Conservation (phyloP, 2,113 vertebrate species). For the Anhinga rufa region DNA sequence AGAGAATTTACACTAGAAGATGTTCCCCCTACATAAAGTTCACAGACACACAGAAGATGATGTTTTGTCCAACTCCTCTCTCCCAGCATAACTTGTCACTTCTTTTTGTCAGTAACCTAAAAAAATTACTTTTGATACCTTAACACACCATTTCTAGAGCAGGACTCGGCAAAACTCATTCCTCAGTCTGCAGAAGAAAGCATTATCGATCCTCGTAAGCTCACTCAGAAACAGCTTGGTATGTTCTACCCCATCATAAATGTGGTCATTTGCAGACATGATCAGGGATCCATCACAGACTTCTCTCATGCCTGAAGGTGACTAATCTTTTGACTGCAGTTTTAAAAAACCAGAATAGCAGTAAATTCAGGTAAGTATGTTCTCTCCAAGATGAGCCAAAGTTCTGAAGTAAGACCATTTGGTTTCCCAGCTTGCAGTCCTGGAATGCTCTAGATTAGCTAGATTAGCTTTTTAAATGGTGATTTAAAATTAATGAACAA, state of each 20-base stretch:
- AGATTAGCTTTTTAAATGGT: neutral
- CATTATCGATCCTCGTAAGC: rapidly evolving
- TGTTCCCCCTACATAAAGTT: neutral
- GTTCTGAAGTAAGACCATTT: neutral
- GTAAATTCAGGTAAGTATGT: neutral
- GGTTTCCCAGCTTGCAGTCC: neutral
- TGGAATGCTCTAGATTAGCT: neutral
- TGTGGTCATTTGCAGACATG: neutral
- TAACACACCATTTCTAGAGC: neutral
- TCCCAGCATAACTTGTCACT: neutral
- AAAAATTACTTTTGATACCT: neutral
- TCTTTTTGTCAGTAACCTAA: neutral
- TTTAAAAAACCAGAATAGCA: neutral
- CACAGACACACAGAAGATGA: neutral
- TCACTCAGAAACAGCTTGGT: neutral
- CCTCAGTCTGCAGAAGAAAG: neutral
- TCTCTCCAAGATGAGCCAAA: neutral
- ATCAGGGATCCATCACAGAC: neutral
- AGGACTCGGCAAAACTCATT: neutral
- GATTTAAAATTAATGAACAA: neutral
- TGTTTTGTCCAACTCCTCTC: neutral
- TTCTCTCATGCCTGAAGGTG: no score
- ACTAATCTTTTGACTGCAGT: neutral
- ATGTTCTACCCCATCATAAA: neutral
- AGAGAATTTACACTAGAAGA: neutral